A percentile compares a stretch with the other conserved stretches of the same genome.
These are phyloP conservation scores for Oryzias woworae DNA, from an alignment of 2,113 vertebrate species.

Conservation along the genomic window DNA sequence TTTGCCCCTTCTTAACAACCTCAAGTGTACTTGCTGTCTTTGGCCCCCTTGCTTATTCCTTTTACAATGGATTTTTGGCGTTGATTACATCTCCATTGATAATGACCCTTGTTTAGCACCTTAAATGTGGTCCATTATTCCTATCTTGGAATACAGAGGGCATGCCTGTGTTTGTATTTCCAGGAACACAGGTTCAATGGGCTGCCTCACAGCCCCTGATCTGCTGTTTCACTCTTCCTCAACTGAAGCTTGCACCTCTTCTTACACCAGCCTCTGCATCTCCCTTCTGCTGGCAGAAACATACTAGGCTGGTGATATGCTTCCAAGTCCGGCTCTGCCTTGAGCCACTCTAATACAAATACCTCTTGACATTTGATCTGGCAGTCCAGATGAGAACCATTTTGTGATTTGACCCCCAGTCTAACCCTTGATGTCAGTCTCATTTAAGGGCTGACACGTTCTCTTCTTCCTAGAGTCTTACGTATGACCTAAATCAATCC, in stretches of 20 bases:
- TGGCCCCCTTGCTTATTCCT: too few species aligned
- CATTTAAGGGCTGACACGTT: too few species aligned
- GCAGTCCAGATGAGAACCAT: too few species aligned
- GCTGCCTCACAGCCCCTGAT: background rate
- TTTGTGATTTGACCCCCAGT: too few species aligned
- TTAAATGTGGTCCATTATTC: background rate
- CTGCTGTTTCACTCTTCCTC: background rate
- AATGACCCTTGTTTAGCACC: background rate
- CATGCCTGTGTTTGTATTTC: background rate
- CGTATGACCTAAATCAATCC: too few species aligned
- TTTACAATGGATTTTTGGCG: too few species aligned
- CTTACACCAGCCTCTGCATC: background rate
- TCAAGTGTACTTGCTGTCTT: background rate
- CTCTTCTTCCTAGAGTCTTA: too few species aligned
- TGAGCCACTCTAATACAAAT: background rate
- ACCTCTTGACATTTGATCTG: too few species aligned
- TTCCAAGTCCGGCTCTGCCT: background rate
- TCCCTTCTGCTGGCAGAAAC: background rate
- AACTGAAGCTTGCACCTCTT: background rate
- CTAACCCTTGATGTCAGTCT: too few species aligned
- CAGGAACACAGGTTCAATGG: background rate
- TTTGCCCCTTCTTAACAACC: too few species aligned
- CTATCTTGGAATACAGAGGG: background rate
- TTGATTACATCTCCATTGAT: too few species aligned
- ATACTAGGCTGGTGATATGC: background rate